phyloP scores from a whole-genome alignment of 2,113 vertebrate genomes.

The Corvus cornix region DNA sequence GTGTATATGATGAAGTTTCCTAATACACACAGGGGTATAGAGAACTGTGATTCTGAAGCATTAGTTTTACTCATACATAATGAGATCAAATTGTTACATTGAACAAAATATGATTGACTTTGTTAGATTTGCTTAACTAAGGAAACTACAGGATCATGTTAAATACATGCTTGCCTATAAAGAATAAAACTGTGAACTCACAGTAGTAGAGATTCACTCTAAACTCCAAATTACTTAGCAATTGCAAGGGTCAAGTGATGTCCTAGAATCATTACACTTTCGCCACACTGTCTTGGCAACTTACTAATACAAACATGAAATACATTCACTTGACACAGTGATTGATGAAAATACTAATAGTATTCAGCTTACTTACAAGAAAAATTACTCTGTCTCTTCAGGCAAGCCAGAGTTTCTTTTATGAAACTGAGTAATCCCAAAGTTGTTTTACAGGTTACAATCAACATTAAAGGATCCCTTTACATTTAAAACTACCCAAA shows the following conservation, averaged over 20 bases:
- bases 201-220: neutral
- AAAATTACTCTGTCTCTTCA: neutral
- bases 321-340: neutral
- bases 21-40: neutral
- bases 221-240: neutral
- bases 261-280: neutral
- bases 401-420: neutral
- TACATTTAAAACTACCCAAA: neutral
- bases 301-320: slow-evolving; percentile 14
- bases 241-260: neutral
- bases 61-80: neutral
- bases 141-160: neutral
- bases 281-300: neutral
- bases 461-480: neutral
- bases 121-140: neutral
- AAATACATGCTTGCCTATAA: neutral
- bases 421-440: neutral
- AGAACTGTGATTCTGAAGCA: neutral
- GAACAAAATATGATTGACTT: neutral
- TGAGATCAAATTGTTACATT: neutral
- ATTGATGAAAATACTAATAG: neutral
- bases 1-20: neutral
- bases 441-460: neutral
- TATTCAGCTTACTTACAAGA: neutral
- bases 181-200: neutral